Percentiles rank a stretch among this genome's conserved stretches.
Evolutionary conservation across 2,797 vertebrate genomes (phyloP).

Genomic region (Alcedo atthis): DNA sequence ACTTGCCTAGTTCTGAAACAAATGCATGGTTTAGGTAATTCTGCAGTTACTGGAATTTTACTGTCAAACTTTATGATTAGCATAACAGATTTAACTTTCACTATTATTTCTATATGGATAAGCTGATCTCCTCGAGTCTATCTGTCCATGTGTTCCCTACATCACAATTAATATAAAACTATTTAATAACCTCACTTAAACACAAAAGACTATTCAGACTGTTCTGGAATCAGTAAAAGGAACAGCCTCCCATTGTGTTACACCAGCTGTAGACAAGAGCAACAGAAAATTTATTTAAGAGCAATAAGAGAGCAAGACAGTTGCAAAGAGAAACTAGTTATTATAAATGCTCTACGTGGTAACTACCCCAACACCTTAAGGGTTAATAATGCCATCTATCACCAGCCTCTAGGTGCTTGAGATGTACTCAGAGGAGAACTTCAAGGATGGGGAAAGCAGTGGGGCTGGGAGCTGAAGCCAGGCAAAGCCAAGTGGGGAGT

Average conservation of each 20-base stretch:
- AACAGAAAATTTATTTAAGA: constrained; percentile 47
- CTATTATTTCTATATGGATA: constrained; percentile 50
- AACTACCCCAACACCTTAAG: neutral
- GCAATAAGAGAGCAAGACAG: neutral
- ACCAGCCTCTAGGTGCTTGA: neutral
- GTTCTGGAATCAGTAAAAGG: constrained; percentile 47
- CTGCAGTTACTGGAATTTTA: neutral
- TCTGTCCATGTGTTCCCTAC: constrained; percentile 45
- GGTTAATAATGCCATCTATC: neutral
- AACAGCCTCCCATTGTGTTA: constrained; percentile 27
- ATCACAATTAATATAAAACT: constrained; percentile 66
- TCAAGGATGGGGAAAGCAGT: neutral
- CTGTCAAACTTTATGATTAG: constrained; percentile 29
- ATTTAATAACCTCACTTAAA: constrained; percentile 61
- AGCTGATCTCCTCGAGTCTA: constrained; percentile 23
- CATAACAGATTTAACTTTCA: constrained; percentile 46
- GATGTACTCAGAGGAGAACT: neutral
- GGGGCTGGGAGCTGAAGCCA: neutral
- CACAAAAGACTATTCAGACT: constrained; percentile 61
- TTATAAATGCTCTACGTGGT: neutral
- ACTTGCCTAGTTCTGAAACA: constrained; percentile 1
- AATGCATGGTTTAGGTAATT: neutral
- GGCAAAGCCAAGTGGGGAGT: neutral
- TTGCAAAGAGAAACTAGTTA: constrained; percentile 24
- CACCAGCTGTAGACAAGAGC: constrained; percentile 44